Evolutionary conservation across 2,797 vertebrate species (phyloP).

Genomic region (Scolopax rusticola): DNA sequence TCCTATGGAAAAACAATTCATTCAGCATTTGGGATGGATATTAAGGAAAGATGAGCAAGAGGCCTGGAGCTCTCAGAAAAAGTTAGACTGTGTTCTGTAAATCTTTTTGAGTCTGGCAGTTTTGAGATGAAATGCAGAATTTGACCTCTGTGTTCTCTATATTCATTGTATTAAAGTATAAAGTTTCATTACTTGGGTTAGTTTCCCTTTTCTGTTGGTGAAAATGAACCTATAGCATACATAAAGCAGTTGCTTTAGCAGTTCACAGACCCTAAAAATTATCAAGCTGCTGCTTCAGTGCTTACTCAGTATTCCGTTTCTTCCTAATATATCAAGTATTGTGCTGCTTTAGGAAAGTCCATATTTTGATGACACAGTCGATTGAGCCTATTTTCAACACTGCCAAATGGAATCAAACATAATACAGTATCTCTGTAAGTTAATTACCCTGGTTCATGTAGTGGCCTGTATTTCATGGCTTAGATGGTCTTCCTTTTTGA

Average conservation of each 20-base stretch:
- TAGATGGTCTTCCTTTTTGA: background rate
- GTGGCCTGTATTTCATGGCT: background rate
- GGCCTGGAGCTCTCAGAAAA: background rate
- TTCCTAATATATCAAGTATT: background rate
- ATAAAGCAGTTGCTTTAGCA: background rate
- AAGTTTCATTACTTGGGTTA: background rate
- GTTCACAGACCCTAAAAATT: background rate
- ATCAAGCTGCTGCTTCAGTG: background rate
- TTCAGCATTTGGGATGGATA: background rate
- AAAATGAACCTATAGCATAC: background rate
- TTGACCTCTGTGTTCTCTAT: background rate
- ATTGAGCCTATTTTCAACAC: background rate
- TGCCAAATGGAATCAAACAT: background rate
- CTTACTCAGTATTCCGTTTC: background rate
- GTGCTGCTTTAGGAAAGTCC: background rate
- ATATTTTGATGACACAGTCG: background rate
- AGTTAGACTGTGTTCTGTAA: background rate
- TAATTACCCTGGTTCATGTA: background rate
- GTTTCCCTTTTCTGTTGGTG: background rate
- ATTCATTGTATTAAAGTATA: background rate
- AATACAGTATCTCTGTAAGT: background rate
- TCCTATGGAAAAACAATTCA: background rate
- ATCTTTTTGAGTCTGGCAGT: background rate
- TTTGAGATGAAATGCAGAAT: background rate
- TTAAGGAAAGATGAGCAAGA: background rate